phyloP scores from a whole-genome alignment of 2,797 vertebrate species.

The Tokudaia tokunoshimensis region DNA sequence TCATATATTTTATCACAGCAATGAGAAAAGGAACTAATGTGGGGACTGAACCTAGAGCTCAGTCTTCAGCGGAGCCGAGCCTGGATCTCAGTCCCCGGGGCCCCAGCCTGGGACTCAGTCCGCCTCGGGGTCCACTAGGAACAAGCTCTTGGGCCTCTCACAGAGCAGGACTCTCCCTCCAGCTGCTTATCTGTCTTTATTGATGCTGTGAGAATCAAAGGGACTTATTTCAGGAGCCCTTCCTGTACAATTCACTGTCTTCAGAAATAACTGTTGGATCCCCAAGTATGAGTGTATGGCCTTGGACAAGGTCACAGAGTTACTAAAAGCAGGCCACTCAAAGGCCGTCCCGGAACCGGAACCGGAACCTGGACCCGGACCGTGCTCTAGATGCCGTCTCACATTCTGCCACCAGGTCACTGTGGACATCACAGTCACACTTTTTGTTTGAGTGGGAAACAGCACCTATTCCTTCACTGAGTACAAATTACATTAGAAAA shows the following conservation, averaged over 20 bases:
- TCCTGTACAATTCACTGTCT: background rate
- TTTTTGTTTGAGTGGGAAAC: background rate
- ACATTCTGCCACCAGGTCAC: accelerated
- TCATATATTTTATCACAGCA: background rate
- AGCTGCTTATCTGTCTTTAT: background rate
- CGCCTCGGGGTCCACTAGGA: background rate
- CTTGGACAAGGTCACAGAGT: background rate
- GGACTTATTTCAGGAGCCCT: background rate
- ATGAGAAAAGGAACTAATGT: background rate
- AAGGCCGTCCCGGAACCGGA: background rate
- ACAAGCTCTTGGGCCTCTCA: background rate
- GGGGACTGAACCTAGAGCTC: background rate
- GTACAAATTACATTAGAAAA: background rate
- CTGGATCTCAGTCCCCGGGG: background rate
- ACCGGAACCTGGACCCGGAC: too few relatives aligned
- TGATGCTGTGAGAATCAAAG: background rate
- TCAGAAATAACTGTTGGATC: background rate
- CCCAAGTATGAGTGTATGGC: background rate
- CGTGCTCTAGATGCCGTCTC: accelerated
- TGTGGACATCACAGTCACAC: background rate
- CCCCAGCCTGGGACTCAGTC: too few relatives aligned
- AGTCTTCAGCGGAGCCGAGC: too few relatives aligned
- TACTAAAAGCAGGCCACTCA: background rate
- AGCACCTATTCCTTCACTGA: background rate
- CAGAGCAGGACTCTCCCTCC: background rate